These are phyloP conservation scores for Rhorus exstirpatorius DNA, from an alignment of 2,888 invertebrate genomes.

Conservation along the genomic window DNA sequence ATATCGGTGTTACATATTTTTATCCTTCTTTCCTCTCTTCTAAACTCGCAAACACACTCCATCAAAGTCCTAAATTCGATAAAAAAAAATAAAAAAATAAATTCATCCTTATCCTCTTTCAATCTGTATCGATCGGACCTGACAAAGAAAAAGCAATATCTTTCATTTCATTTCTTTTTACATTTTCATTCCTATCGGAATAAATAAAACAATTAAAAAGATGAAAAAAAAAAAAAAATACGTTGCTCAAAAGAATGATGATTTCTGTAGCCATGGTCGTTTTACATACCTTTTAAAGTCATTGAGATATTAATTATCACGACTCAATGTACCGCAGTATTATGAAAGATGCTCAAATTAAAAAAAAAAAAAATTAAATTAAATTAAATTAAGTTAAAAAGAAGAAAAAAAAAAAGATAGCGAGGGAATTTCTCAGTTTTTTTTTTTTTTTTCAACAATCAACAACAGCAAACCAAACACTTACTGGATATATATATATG, in stretches of 20 bases:
- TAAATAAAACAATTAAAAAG: slow-evolving; percentile 9
- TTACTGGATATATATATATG: slow-evolving; percentile 50
- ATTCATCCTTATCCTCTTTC: slow-evolving; percentile 74
- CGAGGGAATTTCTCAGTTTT: slow-evolving; percentile 33
- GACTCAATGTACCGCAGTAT: slow-evolving; percentile 54
- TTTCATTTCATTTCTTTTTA: slow-evolving; percentile 4
- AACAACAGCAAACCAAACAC: slow-evolving; percentile 73
- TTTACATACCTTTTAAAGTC: slow-evolving; percentile 79
- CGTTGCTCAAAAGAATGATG: slow-evolving; percentile 78
- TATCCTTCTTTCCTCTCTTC: slow-evolving; percentile 61
- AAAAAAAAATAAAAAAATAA: slow-evolving; percentile 25
- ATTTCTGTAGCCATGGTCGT: slow-evolving; percentile 85
- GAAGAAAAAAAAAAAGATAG: slow-evolving; percentile 59
- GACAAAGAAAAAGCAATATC: slow-evolving; percentile 24
- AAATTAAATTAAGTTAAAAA: slow-evolving; percentile 26
- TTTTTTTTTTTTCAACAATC: slow-evolving; percentile 63
- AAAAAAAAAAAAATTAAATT: slow-evolving; percentile 48
- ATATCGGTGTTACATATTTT: slow-evolving; percentile 59
- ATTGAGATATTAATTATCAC: slow-evolving; percentile 64
- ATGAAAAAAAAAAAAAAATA: slow-evolving; percentile 18
- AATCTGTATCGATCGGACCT: slow-evolving; percentile 82
- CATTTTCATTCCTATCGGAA: slow-evolving; percentile 16
- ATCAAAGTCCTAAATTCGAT: slow-evolving; percentile 51
- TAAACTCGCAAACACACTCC: slow-evolving; percentile 66
- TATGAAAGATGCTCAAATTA: slow-evolving; percentile 64